phyloP scores from a whole-genome alignment of 92 coral and sea anemone species.

The Epizoanthus stellaris region DNA sequence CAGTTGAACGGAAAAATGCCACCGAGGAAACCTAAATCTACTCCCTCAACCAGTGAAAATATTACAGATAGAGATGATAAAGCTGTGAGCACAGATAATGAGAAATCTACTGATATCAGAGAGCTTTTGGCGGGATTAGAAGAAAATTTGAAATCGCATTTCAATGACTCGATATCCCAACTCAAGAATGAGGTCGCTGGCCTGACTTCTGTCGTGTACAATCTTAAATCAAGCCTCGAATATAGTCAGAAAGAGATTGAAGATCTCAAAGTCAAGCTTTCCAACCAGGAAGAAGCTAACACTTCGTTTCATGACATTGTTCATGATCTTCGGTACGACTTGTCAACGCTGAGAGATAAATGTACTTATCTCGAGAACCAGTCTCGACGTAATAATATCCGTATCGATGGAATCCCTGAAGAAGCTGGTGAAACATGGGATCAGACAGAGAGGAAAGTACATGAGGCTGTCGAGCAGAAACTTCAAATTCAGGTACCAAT shows the following conservation, averaged over 20 bases:
- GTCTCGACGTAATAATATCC: background rate
- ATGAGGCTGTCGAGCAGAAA: background rate
- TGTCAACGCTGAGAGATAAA: too few relatives aligned
- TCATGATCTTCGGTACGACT: constrained; percentile 4
- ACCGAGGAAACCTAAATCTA: too few relatives aligned
- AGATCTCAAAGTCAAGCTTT: constrained; percentile 28
- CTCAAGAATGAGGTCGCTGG: constrained; percentile 17
- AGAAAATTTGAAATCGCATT: constrained; percentile 27
- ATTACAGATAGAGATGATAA: too few relatives aligned
- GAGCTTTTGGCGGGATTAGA: constrained; percentile 28
- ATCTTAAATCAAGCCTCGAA: constrained; percentile 24
- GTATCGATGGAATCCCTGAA: constrained; percentile 12
- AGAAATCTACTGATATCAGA: constrained; percentile 22
- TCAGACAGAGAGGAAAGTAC: background rate
- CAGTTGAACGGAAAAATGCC: too few relatives aligned
- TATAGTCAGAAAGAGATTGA: constrained; percentile 24
- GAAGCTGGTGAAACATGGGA: constrained; percentile 22
- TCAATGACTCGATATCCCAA: constrained; percentile 28
- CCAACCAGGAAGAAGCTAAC: constrained; percentile 20
- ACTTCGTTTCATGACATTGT: constrained; percentile 18
- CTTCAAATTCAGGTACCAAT: background rate
- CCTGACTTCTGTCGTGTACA: constrained; percentile 6
- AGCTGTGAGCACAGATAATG: background rate
- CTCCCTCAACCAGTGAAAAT: too few relatives aligned
- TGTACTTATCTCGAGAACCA: background rate